A percentile compares a stretch with the other conserved stretches of the same genome.
These are phyloP conservation scores for Equus przewalskii DNA, from an alignment of 2,113 vertebrate genomes.

Conservation along the genomic window DNA sequence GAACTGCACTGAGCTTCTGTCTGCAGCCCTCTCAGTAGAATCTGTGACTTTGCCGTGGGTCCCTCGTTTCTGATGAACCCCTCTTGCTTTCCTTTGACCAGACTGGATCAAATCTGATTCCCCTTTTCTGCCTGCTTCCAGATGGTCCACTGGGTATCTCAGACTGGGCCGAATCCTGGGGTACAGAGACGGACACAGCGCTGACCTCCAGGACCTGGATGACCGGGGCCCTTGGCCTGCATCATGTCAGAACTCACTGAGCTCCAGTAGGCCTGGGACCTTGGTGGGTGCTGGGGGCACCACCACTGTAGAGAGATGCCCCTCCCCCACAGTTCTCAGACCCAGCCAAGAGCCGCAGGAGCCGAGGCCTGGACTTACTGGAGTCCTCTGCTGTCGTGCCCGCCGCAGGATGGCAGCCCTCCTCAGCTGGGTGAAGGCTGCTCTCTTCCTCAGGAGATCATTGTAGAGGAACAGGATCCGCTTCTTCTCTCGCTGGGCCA, in stretches of 20 bases:
- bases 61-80: background rate
- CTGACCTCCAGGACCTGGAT: background rate
- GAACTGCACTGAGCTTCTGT: background rate
- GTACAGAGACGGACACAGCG: background rate
- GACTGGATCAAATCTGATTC: background rate
- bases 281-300: too few relatives aligned
- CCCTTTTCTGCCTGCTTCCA: background rate
- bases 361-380: conserved; percentile 61
- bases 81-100: background rate
- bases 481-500: conserved; percentile 91
- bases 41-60: background rate
- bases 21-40: background rate
- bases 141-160: too few relatives aligned
- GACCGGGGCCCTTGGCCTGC: background rate
- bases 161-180: background rate
- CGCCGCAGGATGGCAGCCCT: conserved; percentile 65
- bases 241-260: background rate
- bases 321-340: background rate
- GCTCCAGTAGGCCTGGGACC: background rate
- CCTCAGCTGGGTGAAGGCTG: conserved; percentile 83
- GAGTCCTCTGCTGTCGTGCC: background rate
- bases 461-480: conserved; percentile 93
- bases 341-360: background rate
- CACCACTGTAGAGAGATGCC: background rate
- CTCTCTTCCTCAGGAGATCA: conserved; percentile 87